Conservation (phyloP, 2,113 vertebrate species). For the Castor canadensis region DNA sequence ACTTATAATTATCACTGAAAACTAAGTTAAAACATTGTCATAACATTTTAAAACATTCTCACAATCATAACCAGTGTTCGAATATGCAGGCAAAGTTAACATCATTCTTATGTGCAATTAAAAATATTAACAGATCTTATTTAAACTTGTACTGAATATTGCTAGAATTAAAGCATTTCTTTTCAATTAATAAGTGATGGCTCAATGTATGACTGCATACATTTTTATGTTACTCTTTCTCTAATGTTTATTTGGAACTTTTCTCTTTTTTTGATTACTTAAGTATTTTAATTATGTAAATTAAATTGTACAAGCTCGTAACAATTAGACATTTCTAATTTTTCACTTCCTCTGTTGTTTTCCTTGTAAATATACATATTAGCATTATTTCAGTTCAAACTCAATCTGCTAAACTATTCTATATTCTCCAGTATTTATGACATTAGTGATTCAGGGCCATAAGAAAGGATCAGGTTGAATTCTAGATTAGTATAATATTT, state of each 20-base stretch:
- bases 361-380: neutral
- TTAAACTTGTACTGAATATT: neutral
- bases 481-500: neutral
- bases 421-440: neutral
- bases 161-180: neutral
- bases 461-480: neutral
- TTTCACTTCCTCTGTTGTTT: neutral
- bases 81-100: neutral
- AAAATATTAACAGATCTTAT: neutral
- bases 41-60: neutral
- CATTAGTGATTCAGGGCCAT: neutral
- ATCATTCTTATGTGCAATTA: neutral
- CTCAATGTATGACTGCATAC: neutral
- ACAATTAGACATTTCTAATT: neutral
- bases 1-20: neutral
- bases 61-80: neutral
- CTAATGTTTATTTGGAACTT: neutral
- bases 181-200: neutral
- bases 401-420: neutral
- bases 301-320: too few species aligned
- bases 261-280: neutral
- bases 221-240: neutral
- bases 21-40: neutral
- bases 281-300: too few species aligned
- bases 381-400: neutral